These are phyloP conservation scores for Narcine bancroftii DNA, from an alignment of 2,113 vertebrate species.

Conservation along the genomic window DNA sequence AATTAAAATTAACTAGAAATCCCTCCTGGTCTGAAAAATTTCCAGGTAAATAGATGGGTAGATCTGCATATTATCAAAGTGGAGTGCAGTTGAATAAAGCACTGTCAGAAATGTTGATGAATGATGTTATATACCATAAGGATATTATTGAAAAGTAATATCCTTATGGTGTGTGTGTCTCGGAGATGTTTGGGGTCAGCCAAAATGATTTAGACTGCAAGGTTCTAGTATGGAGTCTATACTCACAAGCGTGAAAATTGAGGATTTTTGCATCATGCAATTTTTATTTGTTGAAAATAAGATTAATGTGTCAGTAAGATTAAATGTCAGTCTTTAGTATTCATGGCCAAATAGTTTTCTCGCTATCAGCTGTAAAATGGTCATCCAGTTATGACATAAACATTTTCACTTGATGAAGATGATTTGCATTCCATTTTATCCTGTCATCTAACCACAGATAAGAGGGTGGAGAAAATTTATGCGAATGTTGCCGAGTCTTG, in stretches of 20 bases:
- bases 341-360: neutral
- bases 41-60: neutral
- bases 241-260: neutral
- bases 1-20: neutral
- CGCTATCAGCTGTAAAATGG: neutral
- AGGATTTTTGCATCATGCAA: neutral
- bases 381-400: neutral
- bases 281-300: neutral
- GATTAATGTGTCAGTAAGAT: neutral
- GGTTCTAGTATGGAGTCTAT: neutral
- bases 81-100: neutral
- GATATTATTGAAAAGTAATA: slow-evolving; percentile 27
- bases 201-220: neutral
- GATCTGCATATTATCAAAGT: neutral
- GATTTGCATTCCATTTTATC: neutral
- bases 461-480: too few species aligned
- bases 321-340: neutral
- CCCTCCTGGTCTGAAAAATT: neutral
- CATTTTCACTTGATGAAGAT: neutral
- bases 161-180: neutral
- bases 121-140: neutral
- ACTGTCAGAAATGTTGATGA: neutral
- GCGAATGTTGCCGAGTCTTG: too few species aligned
- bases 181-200: neutral
- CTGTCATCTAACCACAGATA: too few species aligned